A percentile compares a stretch with the other conserved stretches of the same genome.
Conservation (phyloP, 1,140 invertebrate species). For the Drosophila auraria region DNA sequence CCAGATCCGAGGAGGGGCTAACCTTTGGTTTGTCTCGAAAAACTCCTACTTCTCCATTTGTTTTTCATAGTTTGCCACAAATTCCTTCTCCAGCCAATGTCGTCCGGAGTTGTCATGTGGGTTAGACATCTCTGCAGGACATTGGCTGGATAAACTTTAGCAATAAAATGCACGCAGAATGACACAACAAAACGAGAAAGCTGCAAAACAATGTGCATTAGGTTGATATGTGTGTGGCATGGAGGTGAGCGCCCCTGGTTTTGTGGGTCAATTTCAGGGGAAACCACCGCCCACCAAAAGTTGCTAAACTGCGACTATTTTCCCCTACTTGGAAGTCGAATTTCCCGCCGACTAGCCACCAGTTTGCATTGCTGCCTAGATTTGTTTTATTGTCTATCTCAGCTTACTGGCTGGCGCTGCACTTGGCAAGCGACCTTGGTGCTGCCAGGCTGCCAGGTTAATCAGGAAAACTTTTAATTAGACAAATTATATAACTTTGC, state of each 20-base stretch:
- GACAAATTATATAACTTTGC: conserved; percentile 71
- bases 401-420: conserved; percentile 2
- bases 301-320: conserved; percentile 42
- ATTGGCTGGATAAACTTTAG: conserved; percentile 51
- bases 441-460: conserved; percentile 36
- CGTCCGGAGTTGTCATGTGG: too few relatives aligned
- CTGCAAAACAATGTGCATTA: conserved; percentile 46
- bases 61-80: conserved; percentile 12
- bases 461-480: conserved; percentile 70
- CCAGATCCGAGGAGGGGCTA: background rate
- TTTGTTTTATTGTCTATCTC: conserved; percentile 49
- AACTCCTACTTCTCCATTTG: background rate
- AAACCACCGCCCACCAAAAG: conserved; percentile 33
- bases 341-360: conserved; percentile 2
- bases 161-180: conserved; percentile 54
- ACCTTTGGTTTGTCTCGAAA: background rate
- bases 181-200: conserved; percentile 31
- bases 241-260: conserved; percentile 9
- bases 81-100: conserved; percentile 2
- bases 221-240: conserved; percentile 34
- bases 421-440: conserved; percentile 44
- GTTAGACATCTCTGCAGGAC: conserved; percentile 35
- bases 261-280: conserved; percentile 42
- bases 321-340: conserved; percentile 14
- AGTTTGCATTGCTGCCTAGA: conserved; percentile 42